A percentile compares a stretch with the other conserved stretches of the same genome.
These are phyloP conservation scores for Drosophila sechellia DNA, from an alignment of 1,140 invertebrate species.

Conservation along the genomic window DNA sequence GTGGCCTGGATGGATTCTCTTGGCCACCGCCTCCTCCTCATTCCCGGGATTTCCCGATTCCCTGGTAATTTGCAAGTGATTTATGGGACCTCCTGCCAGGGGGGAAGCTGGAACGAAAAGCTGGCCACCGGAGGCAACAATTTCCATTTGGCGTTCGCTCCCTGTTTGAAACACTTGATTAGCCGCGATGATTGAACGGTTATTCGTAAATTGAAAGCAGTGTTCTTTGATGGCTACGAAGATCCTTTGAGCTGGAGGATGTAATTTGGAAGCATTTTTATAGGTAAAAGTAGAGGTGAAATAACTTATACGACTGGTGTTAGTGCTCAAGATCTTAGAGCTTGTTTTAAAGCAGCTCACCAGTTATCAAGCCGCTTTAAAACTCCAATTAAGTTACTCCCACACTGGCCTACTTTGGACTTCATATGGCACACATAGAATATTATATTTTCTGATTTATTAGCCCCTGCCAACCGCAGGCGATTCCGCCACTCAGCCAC, in stretches of 20 bases:
- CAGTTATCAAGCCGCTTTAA: not conserved
- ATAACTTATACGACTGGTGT: too few relatives aligned
- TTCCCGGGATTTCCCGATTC: conserved; percentile 30
- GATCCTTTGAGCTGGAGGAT: conserved; percentile 8
- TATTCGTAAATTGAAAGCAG: conserved; percentile 58
- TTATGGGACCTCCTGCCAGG: conserved; percentile 62
- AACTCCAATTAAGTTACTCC: not conserved
- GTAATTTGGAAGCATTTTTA: not conserved
- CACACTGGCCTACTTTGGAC: conserved; percentile 24
- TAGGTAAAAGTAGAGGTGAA: not conserved
- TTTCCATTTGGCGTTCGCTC: conserved; percentile 56
- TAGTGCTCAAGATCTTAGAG: too few relatives aligned
- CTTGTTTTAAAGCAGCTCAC: not conserved
- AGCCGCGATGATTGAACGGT: conserved; percentile 71
- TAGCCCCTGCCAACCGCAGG: conserved; percentile 64
- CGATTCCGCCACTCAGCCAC: conserved; percentile 57
- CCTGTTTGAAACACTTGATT: conserved; percentile 62
- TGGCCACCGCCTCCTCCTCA: not conserved
- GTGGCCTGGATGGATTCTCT: conserved; percentile 31
- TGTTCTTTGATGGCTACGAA: conserved; percentile 4
- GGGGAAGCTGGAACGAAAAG: conserved; percentile 8
- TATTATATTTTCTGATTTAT: conserved; percentile 60
- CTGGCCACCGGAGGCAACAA: conserved; percentile 22
- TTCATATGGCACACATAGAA: conserved; percentile 12
- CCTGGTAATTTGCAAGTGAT: conserved; percentile 77